phyloP scores from a whole-genome alignment of 2,888 invertebrate genomes.

The Apodemia hepburni region DNA sequence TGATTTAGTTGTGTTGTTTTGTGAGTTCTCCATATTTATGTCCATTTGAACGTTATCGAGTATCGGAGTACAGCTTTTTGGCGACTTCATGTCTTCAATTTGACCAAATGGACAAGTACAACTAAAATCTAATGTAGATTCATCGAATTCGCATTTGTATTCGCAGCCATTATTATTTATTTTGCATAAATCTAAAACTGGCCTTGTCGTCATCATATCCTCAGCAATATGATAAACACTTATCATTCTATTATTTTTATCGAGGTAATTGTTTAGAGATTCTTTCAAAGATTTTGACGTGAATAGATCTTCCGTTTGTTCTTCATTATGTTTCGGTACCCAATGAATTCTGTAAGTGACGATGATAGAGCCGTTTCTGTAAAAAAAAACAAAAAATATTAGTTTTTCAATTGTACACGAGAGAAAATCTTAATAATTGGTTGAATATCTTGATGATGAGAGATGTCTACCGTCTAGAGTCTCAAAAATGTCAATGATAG shows the following conservation, averaged over 20 bases:
- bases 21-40: background rate
- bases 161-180: slow-evolving; percentile 84
- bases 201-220: slow-evolving; percentile 53
- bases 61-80: slow-evolving; percentile 65
- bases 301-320: slow-evolving; percentile 69
- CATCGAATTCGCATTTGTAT: slow-evolving; percentile 84
- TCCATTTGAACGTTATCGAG: slow-evolving; percentile 41
- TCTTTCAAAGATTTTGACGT: slow-evolving; percentile 64
- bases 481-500: too few species aligned
- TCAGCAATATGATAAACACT: slow-evolving; percentile 73
- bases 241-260: slow-evolving; percentile 73
- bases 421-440: too few species aligned
- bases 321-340: slow-evolving; percentile 73
- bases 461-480: too few species aligned
- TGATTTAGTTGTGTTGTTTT: slow-evolving; percentile 17
- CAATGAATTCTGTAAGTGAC: slow-evolving; percentile 84
- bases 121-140: slow-evolving; percentile 79
- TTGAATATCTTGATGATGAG: too few species aligned
- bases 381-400: slow-evolving; percentile 37
- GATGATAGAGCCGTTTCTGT: slow-evolving; percentile 83
- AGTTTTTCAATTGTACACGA: background rate
- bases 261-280: slow-evolving; percentile 71
- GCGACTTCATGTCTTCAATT: slow-evolving; percentile 54
- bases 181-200: slow-evolving; percentile 83
- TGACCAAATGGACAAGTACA: slow-evolving; percentile 83